phyloP scores from a whole-genome alignment of 1,140 invertebrate species.

The Phenacoccus solenopsis region DNA sequence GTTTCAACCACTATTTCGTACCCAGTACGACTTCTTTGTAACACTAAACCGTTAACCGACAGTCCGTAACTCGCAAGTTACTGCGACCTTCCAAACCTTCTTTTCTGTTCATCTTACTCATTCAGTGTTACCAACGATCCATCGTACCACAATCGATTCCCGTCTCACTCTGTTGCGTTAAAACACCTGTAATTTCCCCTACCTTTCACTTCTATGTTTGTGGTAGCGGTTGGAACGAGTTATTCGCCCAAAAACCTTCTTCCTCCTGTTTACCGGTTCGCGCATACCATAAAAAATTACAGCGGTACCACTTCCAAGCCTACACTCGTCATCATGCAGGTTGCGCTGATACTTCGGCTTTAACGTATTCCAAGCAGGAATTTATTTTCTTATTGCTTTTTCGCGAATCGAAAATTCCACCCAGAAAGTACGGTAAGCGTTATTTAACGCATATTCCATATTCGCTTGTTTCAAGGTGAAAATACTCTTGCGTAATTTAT shows the following conservation, averaged over 20 bases:
- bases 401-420: too few species aligned
- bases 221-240: not conserved
- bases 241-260: constrained; percentile 5
- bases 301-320: not conserved
- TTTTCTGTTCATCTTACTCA: constrained; percentile 8
- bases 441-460: too few species aligned
- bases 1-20: not conserved
- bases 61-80: not conserved
- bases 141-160: not conserved
- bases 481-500: too few species aligned
- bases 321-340: not conserved
- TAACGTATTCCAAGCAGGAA: too few species aligned
- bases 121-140: constrained; percentile 1
- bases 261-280: constrained; percentile 11
- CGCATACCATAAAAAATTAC: not conserved
- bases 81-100: not conserved
- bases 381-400: too few species aligned
- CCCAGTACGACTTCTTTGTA: not conserved
- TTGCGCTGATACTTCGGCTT: too few species aligned
- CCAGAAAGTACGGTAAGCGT: too few species aligned
- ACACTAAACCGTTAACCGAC: not conserved
- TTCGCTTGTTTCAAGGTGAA: too few species aligned
- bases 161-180: constrained; percentile 1
- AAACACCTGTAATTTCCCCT: constrained; percentile 12
- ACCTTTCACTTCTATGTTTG: not conserved